Conservation (phyloP, 2,888 invertebrate genomes). For the Lampropteryx suffumata region DNA sequence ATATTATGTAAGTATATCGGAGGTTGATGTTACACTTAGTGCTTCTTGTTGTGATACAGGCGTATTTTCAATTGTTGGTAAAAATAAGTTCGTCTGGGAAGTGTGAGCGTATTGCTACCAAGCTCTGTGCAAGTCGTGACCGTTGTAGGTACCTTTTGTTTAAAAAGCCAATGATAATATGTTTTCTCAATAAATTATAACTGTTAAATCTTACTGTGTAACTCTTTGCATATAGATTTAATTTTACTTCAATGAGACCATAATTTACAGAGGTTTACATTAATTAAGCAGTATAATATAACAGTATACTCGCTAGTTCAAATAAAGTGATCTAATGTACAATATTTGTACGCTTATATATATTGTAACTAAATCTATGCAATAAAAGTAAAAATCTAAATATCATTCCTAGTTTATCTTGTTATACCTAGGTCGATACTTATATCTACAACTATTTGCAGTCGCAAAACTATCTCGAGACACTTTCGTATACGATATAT, state of each 20-base stretch:
- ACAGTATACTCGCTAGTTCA: constrained; percentile 14
- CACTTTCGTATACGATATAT: constrained; percentile 10
- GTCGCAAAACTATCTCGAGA: constrained; percentile 11
- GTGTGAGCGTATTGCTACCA: constrained; percentile 80
- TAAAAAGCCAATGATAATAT: constrained; percentile 69
- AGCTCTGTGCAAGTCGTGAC: constrained; percentile 76
- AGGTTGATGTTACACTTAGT: constrained; percentile 59
- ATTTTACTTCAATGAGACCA: too few species aligned
- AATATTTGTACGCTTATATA: constrained; percentile 5
- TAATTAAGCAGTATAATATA: too few species aligned
- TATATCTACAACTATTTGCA: constrained; percentile 22
- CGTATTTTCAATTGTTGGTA: constrained; percentile 59
- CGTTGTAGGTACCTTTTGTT: constrained; percentile 61
- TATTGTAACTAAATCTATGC: constrained; percentile 15
- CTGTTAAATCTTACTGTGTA: constrained; percentile 25
- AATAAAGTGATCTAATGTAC: constrained; percentile 10
- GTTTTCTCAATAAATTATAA: constrained; percentile 43
- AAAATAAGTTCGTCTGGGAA: constrained; percentile 74
- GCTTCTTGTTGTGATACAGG: constrained; percentile 70
- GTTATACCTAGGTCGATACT: constrained; percentile 17
- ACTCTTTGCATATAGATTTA: constrained; percentile 6
- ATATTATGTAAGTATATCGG: constrained; percentile 52
- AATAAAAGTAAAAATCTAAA: constrained; percentile 12
- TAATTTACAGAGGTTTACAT: too few species aligned
- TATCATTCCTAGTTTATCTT: constrained; percentile 16